phyloP scores from a whole-genome alignment of 2,113 vertebrate genomes.

The Acanthisitta chloris region DNA sequence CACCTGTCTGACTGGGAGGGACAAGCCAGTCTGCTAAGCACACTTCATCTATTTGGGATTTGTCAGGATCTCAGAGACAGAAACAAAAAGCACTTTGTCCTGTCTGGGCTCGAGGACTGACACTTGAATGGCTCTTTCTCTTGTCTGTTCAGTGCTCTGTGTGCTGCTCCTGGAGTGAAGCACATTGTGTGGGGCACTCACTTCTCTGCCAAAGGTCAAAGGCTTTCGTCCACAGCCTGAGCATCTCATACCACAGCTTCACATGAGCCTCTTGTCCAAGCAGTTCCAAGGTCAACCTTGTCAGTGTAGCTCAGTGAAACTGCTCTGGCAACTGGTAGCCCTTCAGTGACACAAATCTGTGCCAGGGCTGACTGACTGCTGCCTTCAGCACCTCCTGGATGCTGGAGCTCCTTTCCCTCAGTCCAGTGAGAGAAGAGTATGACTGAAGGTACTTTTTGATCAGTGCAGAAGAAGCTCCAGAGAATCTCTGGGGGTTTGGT shows the following conservation, averaged over 20 bases:
- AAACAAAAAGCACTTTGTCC: slow-evolving; percentile 53
- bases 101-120: not conserved
- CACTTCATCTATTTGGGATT: slow-evolving; percentile 13
- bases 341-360: not conserved
- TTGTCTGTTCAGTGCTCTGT: not conserved
- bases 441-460: not conserved
- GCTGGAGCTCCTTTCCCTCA: not conserved
- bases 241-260: not conserved
- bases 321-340: not conserved
- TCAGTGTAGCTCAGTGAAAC: not conserved
- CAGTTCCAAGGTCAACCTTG: not conserved
- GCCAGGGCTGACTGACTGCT: not conserved
- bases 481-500: not conserved
- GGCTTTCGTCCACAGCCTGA: not conserved
- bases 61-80: not conserved
- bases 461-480: not conserved
- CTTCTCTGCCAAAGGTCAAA: not conserved
- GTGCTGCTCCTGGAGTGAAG: not conserved
- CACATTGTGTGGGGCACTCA: not conserved
- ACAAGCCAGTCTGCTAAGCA: not conserved
- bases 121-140: not conserved
- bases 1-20: not conserved
- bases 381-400: not conserved
- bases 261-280: not conserved
- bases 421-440: rapidly evolving